These are phyloP conservation scores for Autographa pulchrina DNA, from an alignment of 2,888 invertebrate genomes.

Conservation along the genomic window DNA sequence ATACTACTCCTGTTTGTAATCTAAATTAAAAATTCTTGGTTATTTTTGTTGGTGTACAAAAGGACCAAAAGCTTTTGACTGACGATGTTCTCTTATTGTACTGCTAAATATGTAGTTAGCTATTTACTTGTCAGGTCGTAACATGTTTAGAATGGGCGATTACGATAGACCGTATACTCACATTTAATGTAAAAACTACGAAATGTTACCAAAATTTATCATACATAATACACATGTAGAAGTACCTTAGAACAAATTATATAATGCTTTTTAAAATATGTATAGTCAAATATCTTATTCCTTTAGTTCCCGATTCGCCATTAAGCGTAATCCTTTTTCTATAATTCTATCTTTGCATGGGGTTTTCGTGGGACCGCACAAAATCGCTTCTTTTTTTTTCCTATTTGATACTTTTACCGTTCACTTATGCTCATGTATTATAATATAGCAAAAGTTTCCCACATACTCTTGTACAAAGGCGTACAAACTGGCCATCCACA, in stretches of 20 bases:
- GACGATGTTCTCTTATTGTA: not conserved
- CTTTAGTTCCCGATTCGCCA: too few species aligned
- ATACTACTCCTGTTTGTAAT: slow-evolving; percentile 34
- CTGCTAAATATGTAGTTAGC: not conserved
- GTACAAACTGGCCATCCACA: slow-evolving; percentile 48
- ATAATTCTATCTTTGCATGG: not conserved
- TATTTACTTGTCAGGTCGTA: not conserved
- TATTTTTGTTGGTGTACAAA: slow-evolving; percentile 29
- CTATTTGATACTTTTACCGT: slow-evolving; percentile 26
- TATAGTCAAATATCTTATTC: too few species aligned
- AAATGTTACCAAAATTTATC: too few species aligned
- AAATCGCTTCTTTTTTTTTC: not conserved
- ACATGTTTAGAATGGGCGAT: not conserved
- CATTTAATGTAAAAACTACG: not conserved
- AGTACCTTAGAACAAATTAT: too few species aligned
- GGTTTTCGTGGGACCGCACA: not conserved
- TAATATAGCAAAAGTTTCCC: slow-evolving; percentile 24
- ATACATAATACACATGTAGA: too few species aligned
- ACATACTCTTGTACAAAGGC: slow-evolving; percentile 47
- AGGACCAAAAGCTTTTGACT: slow-evolving; percentile 19
- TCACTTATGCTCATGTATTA: slow-evolving; percentile 20
- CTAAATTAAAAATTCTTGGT: slow-evolving; percentile 37
- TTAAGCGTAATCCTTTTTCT: not conserved
- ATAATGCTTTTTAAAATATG: too few species aligned
- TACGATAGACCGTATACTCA: not conserved